Base-by-base conservation (phyloP, 2,113 vertebrate genomes). In the Scolopax mira region DNA sequence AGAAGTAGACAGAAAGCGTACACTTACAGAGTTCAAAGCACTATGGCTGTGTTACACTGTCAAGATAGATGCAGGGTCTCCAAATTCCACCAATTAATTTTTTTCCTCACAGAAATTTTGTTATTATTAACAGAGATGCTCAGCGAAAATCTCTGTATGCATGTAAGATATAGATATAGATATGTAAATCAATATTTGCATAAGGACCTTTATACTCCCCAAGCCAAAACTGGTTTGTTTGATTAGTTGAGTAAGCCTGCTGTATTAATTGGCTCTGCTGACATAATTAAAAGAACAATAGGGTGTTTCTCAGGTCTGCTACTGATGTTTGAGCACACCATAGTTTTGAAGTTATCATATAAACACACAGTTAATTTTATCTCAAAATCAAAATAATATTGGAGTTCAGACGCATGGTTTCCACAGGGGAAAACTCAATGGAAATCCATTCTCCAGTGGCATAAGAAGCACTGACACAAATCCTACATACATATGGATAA, bases 401-500 rank as follows among this genome's bases (percentile, higher is more conserved):
- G 58, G 35, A n/a, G 57, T 58, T 75, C 58, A 95, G 55, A 85
- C 24, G 93, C 67, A 28, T 44, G 67, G 83, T 85, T 97, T 94
- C 49, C 58, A 79, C 91, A 84, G 80, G 75, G 86, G 67, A 96
- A 94, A 80, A 89, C 80, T 95, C 92, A 97, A 28, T 89, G 66
- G 78, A 97, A 96, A 95, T 90, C 80, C 55, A 89, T 88, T 85
- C 94, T 73, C 69, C 69, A 89, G 89, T 81, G 94, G 48, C 69
- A 61, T 83, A 82, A 95, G 89, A 88, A 95, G 49, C 66, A 93
- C 61, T 41, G 51, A 95, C 84, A 93, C 46, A 94, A 90, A 97
- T 97, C 93, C 93, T 97, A 96, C 96, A 97, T 95, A 96, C 86
- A 96, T 97, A 97, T 96, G 91, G 91, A 94, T 97, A 97, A 96